Evolutionary conservation across 2,888 invertebrate genomes (phyloP).

Genomic region (Tetranychus truncatus): DNA sequence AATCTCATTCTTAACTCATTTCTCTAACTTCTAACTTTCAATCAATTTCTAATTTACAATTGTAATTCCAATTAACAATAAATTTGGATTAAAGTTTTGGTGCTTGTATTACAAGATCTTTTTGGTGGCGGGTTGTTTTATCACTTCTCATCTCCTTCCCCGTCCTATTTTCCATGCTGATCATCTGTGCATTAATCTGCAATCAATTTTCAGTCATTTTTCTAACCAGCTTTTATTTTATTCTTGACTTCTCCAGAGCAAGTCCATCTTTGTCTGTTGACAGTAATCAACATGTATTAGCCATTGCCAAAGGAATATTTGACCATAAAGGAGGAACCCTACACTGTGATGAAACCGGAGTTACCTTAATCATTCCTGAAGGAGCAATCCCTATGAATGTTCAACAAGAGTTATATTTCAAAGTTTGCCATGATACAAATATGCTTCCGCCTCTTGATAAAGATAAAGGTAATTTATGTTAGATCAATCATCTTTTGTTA

Average conservation of each 20-base stretch:
- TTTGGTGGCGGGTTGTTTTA: conserved; percentile 8
- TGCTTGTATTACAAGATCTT: neutral
- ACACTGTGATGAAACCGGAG: conserved; percentile 71
- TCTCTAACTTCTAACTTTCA: too few species aligned
- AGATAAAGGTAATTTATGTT: conserved; percentile 52
- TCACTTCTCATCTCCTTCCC: neutral
- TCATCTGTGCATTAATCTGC: too few species aligned
- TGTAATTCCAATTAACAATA: neutral
- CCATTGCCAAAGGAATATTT: conserved; percentile 41
- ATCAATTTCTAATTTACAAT: too few species aligned
- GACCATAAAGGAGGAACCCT: conserved; percentile 61
- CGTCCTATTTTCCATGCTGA: too few species aligned
- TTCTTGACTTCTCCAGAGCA: neutral
- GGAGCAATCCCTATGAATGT: conserved; percentile 64
- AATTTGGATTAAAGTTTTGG: neutral
- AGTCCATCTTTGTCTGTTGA: conserved; percentile 21
- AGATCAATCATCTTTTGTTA: neutral
- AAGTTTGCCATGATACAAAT: conserved; percentile 47
- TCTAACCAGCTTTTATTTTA: neutral
- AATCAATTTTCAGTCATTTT: neutral
- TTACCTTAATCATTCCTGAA: conserved; percentile 67
- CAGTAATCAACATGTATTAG: conserved; percentile 30
- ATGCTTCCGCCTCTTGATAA: conserved; percentile 60
- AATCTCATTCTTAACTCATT: too few species aligned
- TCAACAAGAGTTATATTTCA: conserved; percentile 82